A percentile compares a stretch with the other conserved stretches of the same genome.
These are phyloP conservation scores for Microctonus hyperodae DNA, from an alignment of 2,888 invertebrate genomes.

Conservation along the genomic window DNA sequence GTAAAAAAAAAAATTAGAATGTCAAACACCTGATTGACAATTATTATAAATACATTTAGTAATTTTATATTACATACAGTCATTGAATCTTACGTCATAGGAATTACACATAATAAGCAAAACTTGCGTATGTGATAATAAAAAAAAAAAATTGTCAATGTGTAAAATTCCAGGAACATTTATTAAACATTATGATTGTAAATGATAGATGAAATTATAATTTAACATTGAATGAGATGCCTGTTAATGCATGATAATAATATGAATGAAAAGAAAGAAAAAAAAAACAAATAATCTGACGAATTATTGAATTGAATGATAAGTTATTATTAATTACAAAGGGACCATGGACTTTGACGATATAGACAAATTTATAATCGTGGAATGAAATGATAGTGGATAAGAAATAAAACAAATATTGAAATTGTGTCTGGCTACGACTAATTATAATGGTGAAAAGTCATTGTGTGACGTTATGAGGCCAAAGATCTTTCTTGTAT, in stretches of 20 bases:
- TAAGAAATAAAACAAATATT: not conserved
- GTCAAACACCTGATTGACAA: not conserved
- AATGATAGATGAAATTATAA: not conserved
- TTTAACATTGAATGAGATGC: not conserved
- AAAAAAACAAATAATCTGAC: not conserved
- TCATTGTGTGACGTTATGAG: not conserved
- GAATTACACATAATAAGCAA: not conserved
- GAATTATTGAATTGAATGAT: not conserved
- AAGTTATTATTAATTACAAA: not conserved
- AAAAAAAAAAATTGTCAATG: not conserved
- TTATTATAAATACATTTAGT: too few species aligned
- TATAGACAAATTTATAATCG: not conserved
- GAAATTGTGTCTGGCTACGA: not conserved
- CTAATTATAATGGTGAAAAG: not conserved
- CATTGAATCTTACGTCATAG: constrained; percentile 4
- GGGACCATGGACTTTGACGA: constrained; percentile 1
- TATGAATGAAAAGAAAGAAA: not conserved
- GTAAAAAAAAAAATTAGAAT: too few species aligned
- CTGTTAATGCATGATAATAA: not conserved
- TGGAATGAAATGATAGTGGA: not conserved
- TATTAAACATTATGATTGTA: not conserved
- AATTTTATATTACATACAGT: not conserved
- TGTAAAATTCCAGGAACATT: not conserved
- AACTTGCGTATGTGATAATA: not conserved
- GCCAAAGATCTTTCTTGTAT: not conserved